Evolutionary conservation across 2,113 vertebrate genomes (phyloP), one percentile per base, ranked within the genome.

Genomic region (Anthoscopus minutus): DNA sequence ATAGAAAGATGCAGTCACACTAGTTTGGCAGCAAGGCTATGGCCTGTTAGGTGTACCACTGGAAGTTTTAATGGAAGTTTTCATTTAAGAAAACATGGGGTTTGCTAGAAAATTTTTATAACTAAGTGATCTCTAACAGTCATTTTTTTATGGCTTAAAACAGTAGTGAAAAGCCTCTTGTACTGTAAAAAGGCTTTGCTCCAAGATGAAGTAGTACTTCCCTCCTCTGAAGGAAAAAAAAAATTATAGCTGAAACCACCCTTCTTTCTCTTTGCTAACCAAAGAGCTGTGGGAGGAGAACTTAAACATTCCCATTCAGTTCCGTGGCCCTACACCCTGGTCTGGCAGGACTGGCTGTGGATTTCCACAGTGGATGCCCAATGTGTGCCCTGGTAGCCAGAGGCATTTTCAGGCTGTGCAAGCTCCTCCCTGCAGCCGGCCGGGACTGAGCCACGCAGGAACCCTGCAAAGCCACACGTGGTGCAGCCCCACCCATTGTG

Each of bases 401-500:
- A 2, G 61, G 15, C 22, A 10, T 15, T 70, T 15, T 8, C 3
- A 27, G 38, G 25, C 57, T 13, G 4, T 3, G 35, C 1, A 3
- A 33, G 11, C 11, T 64, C 62, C 20, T 21, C 57, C 1, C 37
- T 19, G 45, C 31, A 27, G 44, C 31, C 11, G 15, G 3, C 38
- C 5, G 0, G 6, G 11, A 57, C 60, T 37, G 80, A 42, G 83
- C 57, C 62, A 31, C 1, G 0, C 65, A 45, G 50, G 24, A 20
- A 33, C 17, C 12, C 40, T 22, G 61, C 37, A 16, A 15, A 10
- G 2, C 9, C 56, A 37, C 33, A 3, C 0, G 2, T 9, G 4
- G 9, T 1, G 10, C 0, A 7, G 8, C 80, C 65, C 62, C 64
- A 27, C 18, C 9, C 23, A 1, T 2, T 8, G 33, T 3, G 4